These are phyloP conservation scores for Antheraea pernyi DNA, from an alignment of 1,140 invertebrate species.

Conservation along the genomic window DNA sequence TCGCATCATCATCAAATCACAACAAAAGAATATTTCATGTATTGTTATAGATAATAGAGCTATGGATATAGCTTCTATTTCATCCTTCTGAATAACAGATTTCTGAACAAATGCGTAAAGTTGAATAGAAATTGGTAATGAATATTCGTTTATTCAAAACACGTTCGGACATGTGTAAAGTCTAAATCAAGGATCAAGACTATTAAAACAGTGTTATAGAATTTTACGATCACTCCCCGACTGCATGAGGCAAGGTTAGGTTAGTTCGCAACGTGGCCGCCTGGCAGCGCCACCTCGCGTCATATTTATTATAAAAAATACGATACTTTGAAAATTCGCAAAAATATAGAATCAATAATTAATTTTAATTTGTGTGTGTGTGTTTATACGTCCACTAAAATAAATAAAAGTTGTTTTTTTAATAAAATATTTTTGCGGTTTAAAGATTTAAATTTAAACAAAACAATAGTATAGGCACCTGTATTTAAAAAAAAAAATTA, in stretches of 20 bases:
- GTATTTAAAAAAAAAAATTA: not conserved
- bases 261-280: constrained; percentile 71
- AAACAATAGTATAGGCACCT: no score
- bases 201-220: constrained; percentile 30
- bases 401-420: no score
- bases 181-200: constrained; percentile 49
- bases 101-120: no score
- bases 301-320: constrained; percentile 18
- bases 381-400: no score
- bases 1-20: no score
- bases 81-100: no score
- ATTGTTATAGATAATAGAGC: no score
- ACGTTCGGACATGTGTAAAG: not conserved
- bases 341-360: not conserved
- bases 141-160: not conserved
- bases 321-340: not conserved
- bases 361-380: no score
- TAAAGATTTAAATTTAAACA: no score
- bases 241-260: constrained; percentile 61
- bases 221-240: constrained; percentile 47
- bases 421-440: not conserved
- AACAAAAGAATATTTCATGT: no score
- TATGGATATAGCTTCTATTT: no score
- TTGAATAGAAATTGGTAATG: not conserved
- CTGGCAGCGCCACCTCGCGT: constrained; percentile 56